Percentiles rank a stretch among this genome's conserved stretches.
Evolutionary conservation across 2,888 invertebrate species (phyloP).

Genomic region (Eristalinus aeneus): DNA sequence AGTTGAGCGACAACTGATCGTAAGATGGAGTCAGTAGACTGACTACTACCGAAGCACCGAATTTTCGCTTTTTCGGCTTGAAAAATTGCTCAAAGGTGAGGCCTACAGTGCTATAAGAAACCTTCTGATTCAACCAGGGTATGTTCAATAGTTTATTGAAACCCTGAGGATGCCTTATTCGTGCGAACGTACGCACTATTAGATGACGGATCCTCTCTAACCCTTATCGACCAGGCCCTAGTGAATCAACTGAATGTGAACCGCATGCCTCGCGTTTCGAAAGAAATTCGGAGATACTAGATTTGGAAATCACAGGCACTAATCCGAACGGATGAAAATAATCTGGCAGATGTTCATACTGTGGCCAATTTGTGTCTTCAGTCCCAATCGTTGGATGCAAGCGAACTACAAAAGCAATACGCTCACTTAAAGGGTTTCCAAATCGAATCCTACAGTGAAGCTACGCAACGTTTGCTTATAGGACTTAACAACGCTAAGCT

Average conservation of each 20-base stretch:
- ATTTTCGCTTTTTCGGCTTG: slow-evolving; percentile 7
- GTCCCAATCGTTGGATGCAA: neutral
- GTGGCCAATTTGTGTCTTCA: neutral
- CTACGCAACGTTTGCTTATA: neutral
- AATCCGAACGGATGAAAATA: neutral
- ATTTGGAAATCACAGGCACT: too few relatives aligned
- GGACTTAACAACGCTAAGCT: neutral
- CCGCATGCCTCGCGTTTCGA: too few relatives aligned
- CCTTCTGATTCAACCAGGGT: neutral
- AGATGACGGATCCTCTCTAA: too few relatives aligned
- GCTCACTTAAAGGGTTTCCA: neutral
- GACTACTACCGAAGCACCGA: neutral
- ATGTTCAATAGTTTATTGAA: neutral
- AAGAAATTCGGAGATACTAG: too few relatives aligned
- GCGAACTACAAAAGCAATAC: neutral
- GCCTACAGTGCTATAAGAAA: too few relatives aligned
- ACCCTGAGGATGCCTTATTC: neutral
- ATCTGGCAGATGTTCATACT: neutral
- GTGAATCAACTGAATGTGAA: too few relatives aligned
- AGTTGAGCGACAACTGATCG: neutral
- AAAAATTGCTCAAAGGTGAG: neutral
- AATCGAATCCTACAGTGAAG: neutral
- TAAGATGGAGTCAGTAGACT: too few relatives aligned
- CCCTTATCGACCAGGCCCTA: too few relatives aligned
- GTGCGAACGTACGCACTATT: too few relatives aligned